Base-by-base conservation (phyloP, 1,140 invertebrate genomes). In the Aculops lycopersici region DNA sequence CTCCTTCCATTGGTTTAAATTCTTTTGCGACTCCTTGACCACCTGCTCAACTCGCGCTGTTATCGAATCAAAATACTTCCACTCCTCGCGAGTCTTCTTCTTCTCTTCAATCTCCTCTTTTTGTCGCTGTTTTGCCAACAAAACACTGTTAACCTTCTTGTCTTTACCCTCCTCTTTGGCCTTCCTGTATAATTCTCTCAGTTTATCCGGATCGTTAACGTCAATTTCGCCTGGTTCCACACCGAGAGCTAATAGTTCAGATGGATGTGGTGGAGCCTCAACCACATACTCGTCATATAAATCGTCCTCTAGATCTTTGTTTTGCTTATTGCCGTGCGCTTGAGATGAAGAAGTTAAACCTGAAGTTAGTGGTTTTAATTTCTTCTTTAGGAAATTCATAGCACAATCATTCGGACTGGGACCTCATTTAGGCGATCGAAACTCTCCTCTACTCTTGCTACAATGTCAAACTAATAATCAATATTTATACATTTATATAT, bases 61-160 rank as follows among this genome's bases (percentile, higher is more conserved):
- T 49, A 60, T 54, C 46, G 56, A 51, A 41, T 55, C 50, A 47
- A 60, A 60, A 39, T 51, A 54, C 45, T 56, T 51, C 57, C 57
- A 60, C 49, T 59, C 57, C 47, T 58, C 58, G 4, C 55, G 55
- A 41, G 54, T 52, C 37, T 51, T 46, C 17, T 43, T 45, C 20
- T 43, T 42, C 20, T 49, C 39, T 13, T 42, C 20, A 24, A 20
- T 15, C 17, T 24, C 3, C 18, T 21, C 17, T 5, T 38, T 8
- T 39, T 38, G 35, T 20, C 17, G 38, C 17, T 46, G 36, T 24
- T 37, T 16, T 17, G 3, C 21, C 35, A 37, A 19, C 17, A 15
- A n/a, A 31, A 21, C 38, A 17, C 36, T 35, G 17, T 36, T 21
- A 35, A 37, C 13, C 20, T 41, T 38, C 18, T 37, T 20, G 12